phyloP scores from a whole-genome alignment of 2,888 invertebrate genomes.

The Piscicola geometra region DNA sequence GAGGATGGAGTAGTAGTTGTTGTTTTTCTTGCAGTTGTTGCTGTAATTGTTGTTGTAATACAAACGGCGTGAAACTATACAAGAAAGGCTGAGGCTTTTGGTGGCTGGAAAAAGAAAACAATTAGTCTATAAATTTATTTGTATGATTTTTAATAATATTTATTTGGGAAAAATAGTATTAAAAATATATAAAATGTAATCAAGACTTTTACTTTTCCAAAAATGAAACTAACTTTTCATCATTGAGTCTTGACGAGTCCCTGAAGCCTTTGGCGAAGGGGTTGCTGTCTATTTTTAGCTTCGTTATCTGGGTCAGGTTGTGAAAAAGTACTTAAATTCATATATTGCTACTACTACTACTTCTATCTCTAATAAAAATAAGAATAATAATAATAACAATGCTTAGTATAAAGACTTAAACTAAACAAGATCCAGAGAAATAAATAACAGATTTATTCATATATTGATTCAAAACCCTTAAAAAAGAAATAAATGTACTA shows the following conservation, averaged over 20 bases:
- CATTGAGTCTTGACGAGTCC: constrained; percentile 64
- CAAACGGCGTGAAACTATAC: not conserved
- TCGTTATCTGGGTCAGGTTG: too few relatives aligned
- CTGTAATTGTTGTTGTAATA: constrained; percentile 2
- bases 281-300: constrained; percentile 96
- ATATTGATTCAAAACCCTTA: not conserved
- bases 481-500: not conserved
- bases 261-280: constrained; percentile 97
- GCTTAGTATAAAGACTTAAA: too few relatives aligned
- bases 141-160: not conserved
- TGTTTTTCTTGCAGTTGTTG: not conserved
- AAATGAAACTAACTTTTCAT: constrained; percentile 49
- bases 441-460: not conserved
- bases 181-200: not conserved
- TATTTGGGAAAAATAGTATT: not conserved
- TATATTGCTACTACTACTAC: not conserved
- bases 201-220: not conserved
- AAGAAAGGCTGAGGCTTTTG: not conserved
- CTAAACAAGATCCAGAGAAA: not conserved
- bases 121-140: not conserved
- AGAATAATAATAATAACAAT: too few relatives aligned
- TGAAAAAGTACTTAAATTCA: constrained; percentile 47
- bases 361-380: too few relatives aligned
- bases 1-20: not conserved
- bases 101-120: not conserved